phyloP scores from a whole-genome alignment of 2,797 vertebrate species.

The Danio albolineatus region DNA sequence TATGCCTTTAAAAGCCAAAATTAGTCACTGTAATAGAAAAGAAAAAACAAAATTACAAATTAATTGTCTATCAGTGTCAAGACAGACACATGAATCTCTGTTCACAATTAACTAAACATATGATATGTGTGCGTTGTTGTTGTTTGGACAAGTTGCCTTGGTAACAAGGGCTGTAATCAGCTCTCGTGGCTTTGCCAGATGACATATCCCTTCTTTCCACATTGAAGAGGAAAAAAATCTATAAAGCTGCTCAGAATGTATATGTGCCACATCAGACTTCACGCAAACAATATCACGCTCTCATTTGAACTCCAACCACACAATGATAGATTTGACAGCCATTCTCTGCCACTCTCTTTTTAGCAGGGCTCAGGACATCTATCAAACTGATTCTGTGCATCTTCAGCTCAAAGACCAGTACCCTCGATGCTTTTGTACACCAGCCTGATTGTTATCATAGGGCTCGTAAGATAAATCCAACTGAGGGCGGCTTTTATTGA shows the following conservation, averaged over 20 bases:
- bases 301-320: background rate
- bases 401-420: conserved; percentile 6
- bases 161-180: background rate
- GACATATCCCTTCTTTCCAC: conserved; percentile 9
- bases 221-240: background rate
- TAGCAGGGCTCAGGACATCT: conserved; percentile 21
- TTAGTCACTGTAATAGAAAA: background rate
- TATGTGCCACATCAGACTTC: background rate
- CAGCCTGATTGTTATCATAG: conserved; percentile 56
- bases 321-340: conserved; percentile 32
- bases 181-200: conserved; percentile 6
- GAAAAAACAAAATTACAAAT: background rate
- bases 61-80: background rate
- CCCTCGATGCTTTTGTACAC: conserved; percentile 43
- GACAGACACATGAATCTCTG: background rate
- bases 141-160: conserved; percentile 12
- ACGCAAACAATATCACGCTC: conserved; percentile 2
- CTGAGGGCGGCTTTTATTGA: conserved; percentile 56
- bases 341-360: conserved; percentile 8
- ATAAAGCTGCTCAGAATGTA: background rate
- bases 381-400: conserved; percentile 41
- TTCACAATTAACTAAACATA: conserved; percentile 2
- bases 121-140: background rate
- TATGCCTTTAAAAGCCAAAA: background rate
- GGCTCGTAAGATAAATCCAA: conserved; percentile 61